Evolutionary conservation across 2,888 invertebrate genomes (phyloP), one percentile per base, ranked within the genome.

Genomic region (Desoria tigrina): DNA sequence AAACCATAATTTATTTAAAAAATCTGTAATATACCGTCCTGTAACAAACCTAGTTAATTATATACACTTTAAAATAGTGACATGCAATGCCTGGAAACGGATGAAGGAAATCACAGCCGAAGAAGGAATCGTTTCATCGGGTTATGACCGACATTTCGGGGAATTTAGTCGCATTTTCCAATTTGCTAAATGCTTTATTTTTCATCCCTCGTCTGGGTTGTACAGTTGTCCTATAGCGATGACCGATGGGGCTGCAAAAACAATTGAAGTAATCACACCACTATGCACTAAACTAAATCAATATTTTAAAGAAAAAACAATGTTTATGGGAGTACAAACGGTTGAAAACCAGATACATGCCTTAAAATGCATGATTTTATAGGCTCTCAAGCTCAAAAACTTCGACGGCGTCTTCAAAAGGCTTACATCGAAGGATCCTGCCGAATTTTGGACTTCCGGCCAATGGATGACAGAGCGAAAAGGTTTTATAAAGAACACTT

Each of bases 401-500:
- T 71, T 78, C 61, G 42, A 69, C 6, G 64, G 67, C 7, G 74
- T 78, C 6, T 78, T 65, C 60, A 14, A 70, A 7, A 77, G 78
- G 23, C 77, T 84, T 24, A 82, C 79, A 0, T 78, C 79, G 11
- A 76, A 82, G 42, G 78, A 83, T 74, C 82, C 83, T 0, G 51
- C 74, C 2, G 69, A 77, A 28, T 84, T 84, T 71, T 85, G 84
- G 84, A 84, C 84, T 16, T 83, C 83, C 61, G 85, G 84, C 1
- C 85, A 85, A 76, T 85, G 85, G 85, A 85, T 85, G 85, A 85
- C 85, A 1, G 85, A 85, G 74, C 80, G 81, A 69, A 77, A 78
- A 71, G 84, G 77, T 76, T 62, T n/a, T 18, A 21, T 21, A 24
- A 42, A 26, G 11, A 49, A 18, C 9, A 45, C 27, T 37, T 60